phyloP scores from a whole-genome alignment of 2,113 vertebrate genomes.

The Semnopithecus entellus region DNA sequence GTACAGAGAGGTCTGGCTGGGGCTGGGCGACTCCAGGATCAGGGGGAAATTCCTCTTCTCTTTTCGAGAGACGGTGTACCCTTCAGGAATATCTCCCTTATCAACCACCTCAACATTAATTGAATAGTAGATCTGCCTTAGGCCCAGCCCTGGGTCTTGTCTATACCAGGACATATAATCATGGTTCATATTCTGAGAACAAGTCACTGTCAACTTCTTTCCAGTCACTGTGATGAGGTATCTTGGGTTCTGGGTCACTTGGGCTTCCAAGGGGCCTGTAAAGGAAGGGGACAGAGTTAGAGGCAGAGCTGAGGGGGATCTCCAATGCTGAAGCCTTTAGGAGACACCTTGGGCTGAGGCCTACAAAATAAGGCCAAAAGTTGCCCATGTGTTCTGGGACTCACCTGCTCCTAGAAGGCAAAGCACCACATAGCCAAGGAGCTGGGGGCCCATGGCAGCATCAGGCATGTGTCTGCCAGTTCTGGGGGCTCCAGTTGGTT shows the following conservation, averaged over 20 bases:
- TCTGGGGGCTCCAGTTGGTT: rapidly evolving
- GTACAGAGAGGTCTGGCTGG: conserved; percentile 25
- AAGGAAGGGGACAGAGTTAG: neutral
- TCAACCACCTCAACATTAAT: rapidly evolving
- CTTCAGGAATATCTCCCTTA: neutral
- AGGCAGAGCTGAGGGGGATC: neutral
- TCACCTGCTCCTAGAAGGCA: conserved; percentile 76
- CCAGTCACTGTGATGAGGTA: neutral
- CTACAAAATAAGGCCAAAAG: neutral
- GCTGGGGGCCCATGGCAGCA: conserved; percentile 36
- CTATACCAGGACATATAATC: conserved; percentile 18
- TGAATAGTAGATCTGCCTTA: conserved; percentile 47
- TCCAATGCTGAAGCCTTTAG: neutral
- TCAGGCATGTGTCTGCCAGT: neutral
- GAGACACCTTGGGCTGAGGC: neutral
- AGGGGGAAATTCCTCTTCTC: neutral
- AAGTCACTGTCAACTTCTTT: neutral
- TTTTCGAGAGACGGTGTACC: neutral
- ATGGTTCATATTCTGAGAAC: conserved; percentile 38
- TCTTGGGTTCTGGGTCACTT: conserved; percentile 59
- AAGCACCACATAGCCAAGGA: conserved; percentile 47
- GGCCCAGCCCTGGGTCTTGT: conserved; percentile 21
- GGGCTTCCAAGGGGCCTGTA: neutral
- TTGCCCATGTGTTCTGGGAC: neutral
- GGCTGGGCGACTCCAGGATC: neutral